Conservation (phyloP, 1,140 invertebrate species). For the Formica exsecta region DNA sequence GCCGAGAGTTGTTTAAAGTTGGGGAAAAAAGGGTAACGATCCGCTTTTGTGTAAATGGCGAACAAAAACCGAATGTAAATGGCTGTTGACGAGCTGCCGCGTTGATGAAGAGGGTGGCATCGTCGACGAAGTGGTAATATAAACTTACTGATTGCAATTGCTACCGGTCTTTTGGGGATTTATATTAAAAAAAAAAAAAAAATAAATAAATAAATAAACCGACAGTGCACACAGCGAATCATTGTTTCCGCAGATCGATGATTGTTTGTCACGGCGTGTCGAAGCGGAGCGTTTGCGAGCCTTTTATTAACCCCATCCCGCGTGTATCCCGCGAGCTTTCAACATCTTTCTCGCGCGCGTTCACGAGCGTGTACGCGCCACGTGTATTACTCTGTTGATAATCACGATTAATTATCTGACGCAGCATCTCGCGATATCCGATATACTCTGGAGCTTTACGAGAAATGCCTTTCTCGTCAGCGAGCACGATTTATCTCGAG, state of each 20-base stretch:
- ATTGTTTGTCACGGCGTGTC: conserved; percentile 80
- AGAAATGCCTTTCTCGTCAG: neutral
- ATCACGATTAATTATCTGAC: conserved; percentile 69
- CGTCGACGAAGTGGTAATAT: conserved; percentile 77
- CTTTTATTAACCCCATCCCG: conserved; percentile 67
- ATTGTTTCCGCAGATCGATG: conserved; percentile 76
- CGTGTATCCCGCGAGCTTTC: conserved; percentile 56
- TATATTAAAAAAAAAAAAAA: conserved; percentile 1
- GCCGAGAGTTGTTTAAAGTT: conserved; percentile 62
- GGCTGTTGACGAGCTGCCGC: conserved; percentile 67
- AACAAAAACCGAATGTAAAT: conserved; percentile 69
- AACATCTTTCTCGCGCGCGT: conserved; percentile 21
- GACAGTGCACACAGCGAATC: conserved; percentile 48
- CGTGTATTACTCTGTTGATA: conserved; percentile 66
- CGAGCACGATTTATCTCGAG: neutral
- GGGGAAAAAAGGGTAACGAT: conserved; percentile 58
- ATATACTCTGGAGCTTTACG: neutral
- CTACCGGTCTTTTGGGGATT: conserved; percentile 68
- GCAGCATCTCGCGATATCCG: conserved; percentile 39
- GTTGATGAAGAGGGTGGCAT: conserved; percentile 64
- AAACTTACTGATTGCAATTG: conserved; percentile 75
- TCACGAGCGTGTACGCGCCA: neutral
- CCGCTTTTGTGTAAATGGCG: conserved; percentile 61
- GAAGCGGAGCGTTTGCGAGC: conserved; percentile 79
- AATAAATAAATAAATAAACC: no score